Evolutionary conservation across 1,140 invertebrate genomes (phyloP).

Genomic region (Oscheius sp.): DNA sequence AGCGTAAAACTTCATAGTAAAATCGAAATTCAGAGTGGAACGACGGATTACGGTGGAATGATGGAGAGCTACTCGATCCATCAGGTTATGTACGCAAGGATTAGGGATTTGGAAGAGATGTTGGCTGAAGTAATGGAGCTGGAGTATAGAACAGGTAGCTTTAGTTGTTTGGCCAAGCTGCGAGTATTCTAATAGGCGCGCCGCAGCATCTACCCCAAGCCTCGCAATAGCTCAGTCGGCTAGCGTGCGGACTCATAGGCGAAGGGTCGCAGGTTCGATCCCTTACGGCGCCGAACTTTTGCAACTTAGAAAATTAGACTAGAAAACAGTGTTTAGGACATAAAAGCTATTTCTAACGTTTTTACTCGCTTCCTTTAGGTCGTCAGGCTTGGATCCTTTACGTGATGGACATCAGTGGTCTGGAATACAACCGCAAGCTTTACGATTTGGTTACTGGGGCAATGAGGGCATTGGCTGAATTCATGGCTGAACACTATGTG

Average conservation of each 20-base stretch:
- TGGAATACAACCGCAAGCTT: slow-evolving; percentile 50
- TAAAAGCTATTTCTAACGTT: too few relatives aligned
- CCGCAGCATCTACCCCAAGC: too few relatives aligned
- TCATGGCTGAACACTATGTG: slow-evolving; percentile 54
- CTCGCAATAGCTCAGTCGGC: too few relatives aligned
- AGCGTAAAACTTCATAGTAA: too few relatives aligned
- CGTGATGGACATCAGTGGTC: slow-evolving; percentile 50
- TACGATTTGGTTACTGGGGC: slow-evolving; percentile 46
- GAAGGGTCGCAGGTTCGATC: not conserved
- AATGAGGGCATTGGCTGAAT: slow-evolving; percentile 44
- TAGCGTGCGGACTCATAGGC: too few relatives aligned
- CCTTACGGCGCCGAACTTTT: not conserved
- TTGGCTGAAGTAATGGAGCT: slow-evolving; percentile 44
- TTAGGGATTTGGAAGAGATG: slow-evolving; percentile 52
- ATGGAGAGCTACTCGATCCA: slow-evolving; percentile 44
- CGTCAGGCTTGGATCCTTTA: slow-evolving; percentile 51
- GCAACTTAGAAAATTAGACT: not conserved
- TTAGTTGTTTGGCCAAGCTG: too few relatives aligned
- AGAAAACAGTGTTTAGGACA: too few relatives aligned
- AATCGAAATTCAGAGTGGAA: slow-evolving; percentile 47
- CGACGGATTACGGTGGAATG: slow-evolving; percentile 52
- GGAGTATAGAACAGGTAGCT: slow-evolving; percentile 44
- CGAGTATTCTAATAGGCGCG: too few relatives aligned
- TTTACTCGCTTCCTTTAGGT: slow-evolving; percentile 32
- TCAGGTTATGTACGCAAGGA: slow-evolving; percentile 51